Percentiles rank a stretch among this genome's conserved stretches.
These are phyloP conservation scores for Rhodeus uyekii DNA, from an alignment of 2,797 vertebrate species.

Conservation along the genomic window DNA sequence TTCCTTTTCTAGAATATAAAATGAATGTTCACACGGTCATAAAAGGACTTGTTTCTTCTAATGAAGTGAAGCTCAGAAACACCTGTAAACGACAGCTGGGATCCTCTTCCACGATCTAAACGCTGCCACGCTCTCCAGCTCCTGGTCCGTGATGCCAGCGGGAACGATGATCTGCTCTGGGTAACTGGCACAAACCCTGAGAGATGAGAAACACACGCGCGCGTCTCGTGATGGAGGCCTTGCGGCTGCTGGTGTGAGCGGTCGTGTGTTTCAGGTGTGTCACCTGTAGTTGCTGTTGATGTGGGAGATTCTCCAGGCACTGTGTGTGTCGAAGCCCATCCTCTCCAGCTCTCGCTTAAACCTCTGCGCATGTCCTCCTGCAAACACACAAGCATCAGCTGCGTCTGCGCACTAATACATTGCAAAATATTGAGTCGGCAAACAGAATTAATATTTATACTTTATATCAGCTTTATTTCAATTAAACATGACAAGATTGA, in stretches of 20 bases:
- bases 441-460: no score
- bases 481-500: no score
- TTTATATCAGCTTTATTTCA: no score
- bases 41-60: no score
- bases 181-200: slow-evolving; percentile 94
- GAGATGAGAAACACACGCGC: slow-evolving; percentile 36
- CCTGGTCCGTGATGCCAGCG: slow-evolving; percentile 94
- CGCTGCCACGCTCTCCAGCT: slow-evolving; percentile 93
- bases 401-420: no score
- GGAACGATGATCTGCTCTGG: slow-evolving; percentile 97
- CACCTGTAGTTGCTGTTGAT: slow-evolving; percentile 99
- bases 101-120: slow-evolving; percentile 98
- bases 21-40: no score
- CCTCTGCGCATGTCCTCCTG: slow-evolving; percentile 92
- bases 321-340: slow-evolving; percentile 96
- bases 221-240: not conserved
- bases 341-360: slow-evolving; percentile 96
- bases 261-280: slow-evolving; percentile 37
- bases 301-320: slow-evolving; percentile 97
- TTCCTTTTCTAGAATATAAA: no score
- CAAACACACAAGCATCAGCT: slow-evolving; percentile 16
- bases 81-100: slow-evolving; percentile 96
- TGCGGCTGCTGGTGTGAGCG: not conserved
- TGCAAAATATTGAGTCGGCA: no score
- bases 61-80: slow-evolving; percentile 41